Percentiles rank a stretch among this genome's conserved stretches.
phyloP scores from a whole-genome alignment of 2,888 invertebrate species.

The Teleogryllus oceanicus region DNA sequence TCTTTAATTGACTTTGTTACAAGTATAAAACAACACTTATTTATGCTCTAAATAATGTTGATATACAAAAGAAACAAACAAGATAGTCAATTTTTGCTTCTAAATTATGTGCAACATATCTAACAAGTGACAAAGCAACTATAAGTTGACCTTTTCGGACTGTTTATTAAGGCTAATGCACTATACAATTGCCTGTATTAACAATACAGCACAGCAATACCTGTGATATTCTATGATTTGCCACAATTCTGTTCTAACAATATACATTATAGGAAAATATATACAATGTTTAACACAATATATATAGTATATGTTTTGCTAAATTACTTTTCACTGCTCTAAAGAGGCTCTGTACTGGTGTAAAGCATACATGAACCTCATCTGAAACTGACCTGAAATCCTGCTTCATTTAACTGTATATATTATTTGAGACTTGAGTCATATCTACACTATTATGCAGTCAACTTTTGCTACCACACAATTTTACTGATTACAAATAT shows the following conservation, averaged over 20 bases:
- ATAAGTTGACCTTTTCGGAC: not conserved
- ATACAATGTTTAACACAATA: slow-evolving; percentile 6
- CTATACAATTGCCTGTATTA: slow-evolving; percentile 6
- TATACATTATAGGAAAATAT: slow-evolving; percentile 10
- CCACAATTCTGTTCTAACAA: not conserved
- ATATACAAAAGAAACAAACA: not conserved
- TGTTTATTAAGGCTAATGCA: not conserved
- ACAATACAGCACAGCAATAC: not conserved
- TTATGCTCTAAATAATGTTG: not conserved
- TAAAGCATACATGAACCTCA: not conserved
- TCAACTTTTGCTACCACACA: too few species aligned
- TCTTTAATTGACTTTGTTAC: slow-evolving; percentile 26
- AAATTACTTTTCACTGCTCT: not conserved
- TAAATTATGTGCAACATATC: slow-evolving; percentile 30
- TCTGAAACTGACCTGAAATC: not conserved
- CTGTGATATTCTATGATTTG: not conserved
- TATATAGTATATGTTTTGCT: not conserved
- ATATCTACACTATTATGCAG: too few species aligned
- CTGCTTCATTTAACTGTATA: not conserved
- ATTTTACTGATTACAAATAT: too few species aligned
- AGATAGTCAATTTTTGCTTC: not conserved
- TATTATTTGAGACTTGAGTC: too few species aligned
- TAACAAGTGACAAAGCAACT: slow-evolving; percentile 32
- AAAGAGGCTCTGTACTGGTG: not conserved
- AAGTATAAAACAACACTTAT: slow-evolving; percentile 25